Evolutionary conservation across 1,140 invertebrate genomes (phyloP).

Genomic region (Drosophila pandora): DNA sequence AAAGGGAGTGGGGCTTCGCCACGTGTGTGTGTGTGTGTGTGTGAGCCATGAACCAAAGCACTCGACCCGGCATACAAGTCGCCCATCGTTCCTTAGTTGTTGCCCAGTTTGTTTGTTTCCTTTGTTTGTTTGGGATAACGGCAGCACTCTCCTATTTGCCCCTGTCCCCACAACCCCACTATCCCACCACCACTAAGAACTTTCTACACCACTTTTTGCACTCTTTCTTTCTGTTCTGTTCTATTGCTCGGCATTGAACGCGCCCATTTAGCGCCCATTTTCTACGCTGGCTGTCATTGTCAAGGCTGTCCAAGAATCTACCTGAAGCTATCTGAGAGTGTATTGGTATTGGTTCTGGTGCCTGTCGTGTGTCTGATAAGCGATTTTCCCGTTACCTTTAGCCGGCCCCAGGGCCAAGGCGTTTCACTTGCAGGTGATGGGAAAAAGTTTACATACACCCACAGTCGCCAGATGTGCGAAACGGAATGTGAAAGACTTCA

Average conservation of each 20-base stretch:
- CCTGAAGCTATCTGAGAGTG: constrained; percentile 62
- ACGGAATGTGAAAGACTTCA: background rate
- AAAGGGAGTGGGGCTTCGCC: background rate
- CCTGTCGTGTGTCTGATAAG: constrained; percentile 30
- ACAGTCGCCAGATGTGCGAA: constrained; percentile 5
- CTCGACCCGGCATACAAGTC: constrained; percentile 58
- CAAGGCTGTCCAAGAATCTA: constrained; percentile 63
- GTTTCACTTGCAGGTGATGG: constrained; percentile 22
- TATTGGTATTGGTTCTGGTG: background rate
- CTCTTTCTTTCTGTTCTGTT: constrained; percentile 15
- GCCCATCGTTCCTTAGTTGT: constrained; percentile 41
- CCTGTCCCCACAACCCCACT: background rate
- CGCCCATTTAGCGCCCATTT: constrained; percentile 57
- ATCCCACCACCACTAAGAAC: background rate
- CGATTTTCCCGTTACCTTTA: constrained; percentile 40
- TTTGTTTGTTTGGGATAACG: constrained; percentile 80
- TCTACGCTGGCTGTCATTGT: constrained; percentile 73
- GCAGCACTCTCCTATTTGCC: constrained; percentile 42
- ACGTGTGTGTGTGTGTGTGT: constrained; percentile 9
- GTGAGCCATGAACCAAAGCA: constrained; percentile 66
- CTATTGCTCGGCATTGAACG: constrained; percentile 6
- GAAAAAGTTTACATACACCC: constrained; percentile 1
- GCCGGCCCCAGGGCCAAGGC: constrained; percentile 39
- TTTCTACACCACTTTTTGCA: constrained; percentile 44
- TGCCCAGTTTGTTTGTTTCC: constrained; percentile 75